Evolutionary conservation across 2,888 invertebrate genomes (phyloP), one percentile per base, ranked within the genome.

Genomic region (Endomychus coccineus): DNA sequence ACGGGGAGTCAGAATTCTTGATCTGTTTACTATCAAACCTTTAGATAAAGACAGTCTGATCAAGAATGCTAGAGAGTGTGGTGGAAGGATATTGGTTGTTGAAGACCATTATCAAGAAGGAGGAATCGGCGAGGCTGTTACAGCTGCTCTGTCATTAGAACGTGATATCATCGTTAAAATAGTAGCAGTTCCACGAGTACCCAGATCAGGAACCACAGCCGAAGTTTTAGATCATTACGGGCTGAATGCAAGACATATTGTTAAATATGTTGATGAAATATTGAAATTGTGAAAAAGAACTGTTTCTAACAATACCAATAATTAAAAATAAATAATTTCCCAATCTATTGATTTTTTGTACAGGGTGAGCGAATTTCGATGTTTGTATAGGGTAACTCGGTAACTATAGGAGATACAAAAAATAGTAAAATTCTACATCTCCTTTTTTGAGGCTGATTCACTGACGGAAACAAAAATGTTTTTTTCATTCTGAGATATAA

Each of bases 31-130:
- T 6, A 70, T 95, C 45, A 95, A 97, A 68, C 96, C 96, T 1
- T 70, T 97, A 49, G 97, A 97, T 67, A 75, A 69, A 28, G 75
- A 73, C 0, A 73, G 79, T 1, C 76, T 97, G 17, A 60, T 80
- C 17, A 67, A 69, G 27, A 77, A 86, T 61, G 94, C 89, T 3
- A 70, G 71, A 38, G 80, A 80, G 22, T 79, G 75, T 35, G 82
- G 80, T 2, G 88, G 89, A 1, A 71, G 78, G 5, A 75, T 97
- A 35, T 64, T 97, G 34, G 90, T 91, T 13, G 90, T 94, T 0
- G 97, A 97, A 66, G 97, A 97, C 63, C 97, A 97, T 65, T 96
- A 96, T 63, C 78, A 82, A 45, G 87, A 86, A 64, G 92, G 96
- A 43, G 96, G 96, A 29, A 61, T 97, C 34, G 97, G 96, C 41